Evolutionary conservation across 2,113 vertebrate genomes (phyloP).

Genomic region (Myotis lucifugus): DNA sequence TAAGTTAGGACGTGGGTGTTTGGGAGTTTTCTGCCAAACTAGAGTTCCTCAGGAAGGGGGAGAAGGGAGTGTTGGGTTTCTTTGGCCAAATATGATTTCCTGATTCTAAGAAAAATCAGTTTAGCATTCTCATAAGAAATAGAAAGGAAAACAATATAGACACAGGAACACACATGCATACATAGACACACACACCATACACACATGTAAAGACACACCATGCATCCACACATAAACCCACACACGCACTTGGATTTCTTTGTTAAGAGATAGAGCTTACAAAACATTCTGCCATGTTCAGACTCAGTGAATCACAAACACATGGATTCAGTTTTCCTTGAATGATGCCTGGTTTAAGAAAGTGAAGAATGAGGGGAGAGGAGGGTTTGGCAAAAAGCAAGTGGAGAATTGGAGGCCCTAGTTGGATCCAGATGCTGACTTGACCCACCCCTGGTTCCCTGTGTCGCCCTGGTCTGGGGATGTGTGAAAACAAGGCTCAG

Average conservation of each 20-base stretch:
- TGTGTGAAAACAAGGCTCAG: slow-evolving; percentile 44
- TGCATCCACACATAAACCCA: background rate
- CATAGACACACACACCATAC: background rate
- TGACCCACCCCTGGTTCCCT: background rate
- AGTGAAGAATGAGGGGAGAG: slow-evolving; percentile 34
- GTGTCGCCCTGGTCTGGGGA: background rate
- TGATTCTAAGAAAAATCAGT: slow-evolving; percentile 71
- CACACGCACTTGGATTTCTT: background rate
- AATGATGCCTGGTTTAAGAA: slow-evolving; percentile 49
- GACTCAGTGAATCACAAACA: slow-evolving; percentile 70
- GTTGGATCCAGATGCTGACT: slow-evolving; percentile 55
- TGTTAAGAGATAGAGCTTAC: slow-evolving; percentile 20
- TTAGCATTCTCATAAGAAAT: slow-evolving; percentile 60
- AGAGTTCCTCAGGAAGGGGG: slow-evolving; percentile 67
- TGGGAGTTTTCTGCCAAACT: slow-evolving; percentile 71
- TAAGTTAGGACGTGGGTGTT: slow-evolving; percentile 74
- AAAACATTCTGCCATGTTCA: slow-evolving; percentile 8
- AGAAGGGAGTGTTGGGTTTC: slow-evolving; percentile 31
- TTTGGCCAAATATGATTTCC: slow-evolving; percentile 72
- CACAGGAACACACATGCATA: background rate
- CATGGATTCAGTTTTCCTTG: slow-evolving; percentile 70
- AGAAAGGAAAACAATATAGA: background rate
- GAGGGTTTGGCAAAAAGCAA: slow-evolving; percentile 31
- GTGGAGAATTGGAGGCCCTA: slow-evolving; percentile 23
- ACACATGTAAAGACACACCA: background rate